Evolutionary conservation across 2,797 vertebrate genomes (phyloP).

Genomic region (Notamacropus eugenii): DNA sequence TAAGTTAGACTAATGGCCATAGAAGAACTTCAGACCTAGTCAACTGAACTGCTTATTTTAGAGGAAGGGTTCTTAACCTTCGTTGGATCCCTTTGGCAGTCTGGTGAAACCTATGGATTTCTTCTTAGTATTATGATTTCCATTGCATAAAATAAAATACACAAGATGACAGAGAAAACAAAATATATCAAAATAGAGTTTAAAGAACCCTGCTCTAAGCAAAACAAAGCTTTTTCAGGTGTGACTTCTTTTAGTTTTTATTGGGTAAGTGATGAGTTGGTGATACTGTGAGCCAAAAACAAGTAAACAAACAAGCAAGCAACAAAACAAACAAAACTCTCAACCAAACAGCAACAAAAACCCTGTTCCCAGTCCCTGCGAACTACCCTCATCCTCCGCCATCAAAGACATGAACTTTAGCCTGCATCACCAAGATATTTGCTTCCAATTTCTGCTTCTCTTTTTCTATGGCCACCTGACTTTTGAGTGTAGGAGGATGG

Average conservation of each 20-base stretch:
- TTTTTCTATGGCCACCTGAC: constrained; percentile 60
- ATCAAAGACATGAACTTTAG: background rate
- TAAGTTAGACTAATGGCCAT: constrained; percentile 77
- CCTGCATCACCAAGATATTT: constrained; percentile 41
- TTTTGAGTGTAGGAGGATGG: constrained; percentile 48
- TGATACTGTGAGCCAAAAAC: background rate
- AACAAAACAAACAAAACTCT: background rate
- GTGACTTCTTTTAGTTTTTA: background rate
- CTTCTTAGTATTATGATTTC: background rate
- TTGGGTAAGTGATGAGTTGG: background rate
- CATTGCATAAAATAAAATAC: background rate
- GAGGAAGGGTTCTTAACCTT: background rate
- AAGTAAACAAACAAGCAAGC: background rate
- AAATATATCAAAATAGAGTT: background rate
- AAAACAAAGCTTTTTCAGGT: background rate
- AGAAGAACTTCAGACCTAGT: constrained; percentile 8
- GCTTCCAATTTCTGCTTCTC: constrained; percentile 44
- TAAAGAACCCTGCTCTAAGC: background rate
- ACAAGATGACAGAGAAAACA: background rate
- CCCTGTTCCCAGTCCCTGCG: background rate
- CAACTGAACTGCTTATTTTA: background rate
- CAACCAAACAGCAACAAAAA: background rate
- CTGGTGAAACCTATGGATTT: background rate
- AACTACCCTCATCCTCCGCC: background rate
- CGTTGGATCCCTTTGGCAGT: background rate